These are phyloP conservation scores for Tichodroma muraria DNA, from an alignment of 2,113 vertebrate genomes.

Conservation along the genomic window DNA sequence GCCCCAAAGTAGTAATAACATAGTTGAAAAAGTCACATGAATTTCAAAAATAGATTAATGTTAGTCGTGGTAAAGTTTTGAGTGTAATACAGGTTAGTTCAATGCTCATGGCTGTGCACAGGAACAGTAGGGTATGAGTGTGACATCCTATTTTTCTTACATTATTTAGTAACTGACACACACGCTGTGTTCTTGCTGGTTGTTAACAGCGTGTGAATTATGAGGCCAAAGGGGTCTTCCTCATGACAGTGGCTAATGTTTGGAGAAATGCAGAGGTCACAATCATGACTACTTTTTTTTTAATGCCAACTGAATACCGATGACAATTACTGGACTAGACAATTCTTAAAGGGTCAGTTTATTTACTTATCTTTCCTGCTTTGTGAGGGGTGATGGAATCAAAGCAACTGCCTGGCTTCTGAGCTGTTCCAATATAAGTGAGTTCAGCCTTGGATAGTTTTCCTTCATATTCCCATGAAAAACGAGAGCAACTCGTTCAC, in stretches of 20 bases:
- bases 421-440: not conserved
- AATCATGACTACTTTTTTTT: constrained; percentile 17
- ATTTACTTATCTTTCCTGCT: not conserved
- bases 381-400: not conserved
- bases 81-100: not conserved
- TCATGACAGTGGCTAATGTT: constrained; percentile 35
- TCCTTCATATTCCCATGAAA: not conserved
- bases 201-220: constrained; percentile 53
- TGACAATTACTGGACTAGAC: not conserved
- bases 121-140: not conserved
- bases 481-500: not conserved
- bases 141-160: constrained; percentile 14
- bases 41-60: not conserved
- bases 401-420: not conserved
- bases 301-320: not conserved
- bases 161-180: constrained; percentile 37
- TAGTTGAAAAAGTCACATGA: fast-evolving
- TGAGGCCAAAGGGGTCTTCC: constrained; percentile 46
- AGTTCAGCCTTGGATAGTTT: not conserved
- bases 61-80: not conserved
- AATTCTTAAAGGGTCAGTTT: not conserved
- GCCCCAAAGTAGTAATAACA: not conserved
- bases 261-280: constrained; percentile 56
- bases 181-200: constrained; percentile 39
- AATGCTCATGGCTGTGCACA: not conserved